Base-by-base conservation (phyloP, 2,797 vertebrate species). In the Clarias platycephalus region DNA sequence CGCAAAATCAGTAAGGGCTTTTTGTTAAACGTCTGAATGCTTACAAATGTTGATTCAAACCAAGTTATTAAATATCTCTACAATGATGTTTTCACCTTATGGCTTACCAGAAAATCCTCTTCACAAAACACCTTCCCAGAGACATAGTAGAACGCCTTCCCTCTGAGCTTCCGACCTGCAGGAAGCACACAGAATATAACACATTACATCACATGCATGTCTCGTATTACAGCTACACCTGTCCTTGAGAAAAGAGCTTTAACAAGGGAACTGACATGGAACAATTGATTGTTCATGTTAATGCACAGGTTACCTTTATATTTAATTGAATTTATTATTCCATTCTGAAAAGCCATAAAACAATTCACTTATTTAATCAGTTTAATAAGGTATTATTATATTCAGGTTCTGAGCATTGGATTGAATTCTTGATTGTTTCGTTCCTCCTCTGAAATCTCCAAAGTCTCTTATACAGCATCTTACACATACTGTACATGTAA, bases 141-240 rank as follows among this genome's bases (percentile, higher is more conserved):
- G 55, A 99, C 98, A 82, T 96, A 98, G 92, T 99, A 99, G 92
- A 99, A 99, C n/a, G 98, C 98, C 91, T 99, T 99, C 84, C 98
- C 98, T 91, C 98, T 94, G 87, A 99, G 94, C 91, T 94, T 93
- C 88, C 98, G 95, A 94, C 97, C 98, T 99, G 91, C 85, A 88
- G 83, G 34, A 4, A 49, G 71, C 8, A 82, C 20, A 85, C 55
- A 87, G 26, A 66, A 84, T 16, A 82, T 60, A n/a, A 77, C 62
- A 67, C 0, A 86, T 71, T n/a, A 84, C 20, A 40, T 40, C 34
- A 10, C 8, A 40, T 26, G 8, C 8, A 63, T 18, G 10, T 49
- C 31, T 80, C 34, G 6, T 49, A 88, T 84, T 80, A 64, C 16
- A 64, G 22, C 26, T 58, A 22, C 16, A 8, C 34, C 60, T 58